Conservation (phyloP, 2,113 vertebrate genomes). For the Camelus bactrianus region DNA sequence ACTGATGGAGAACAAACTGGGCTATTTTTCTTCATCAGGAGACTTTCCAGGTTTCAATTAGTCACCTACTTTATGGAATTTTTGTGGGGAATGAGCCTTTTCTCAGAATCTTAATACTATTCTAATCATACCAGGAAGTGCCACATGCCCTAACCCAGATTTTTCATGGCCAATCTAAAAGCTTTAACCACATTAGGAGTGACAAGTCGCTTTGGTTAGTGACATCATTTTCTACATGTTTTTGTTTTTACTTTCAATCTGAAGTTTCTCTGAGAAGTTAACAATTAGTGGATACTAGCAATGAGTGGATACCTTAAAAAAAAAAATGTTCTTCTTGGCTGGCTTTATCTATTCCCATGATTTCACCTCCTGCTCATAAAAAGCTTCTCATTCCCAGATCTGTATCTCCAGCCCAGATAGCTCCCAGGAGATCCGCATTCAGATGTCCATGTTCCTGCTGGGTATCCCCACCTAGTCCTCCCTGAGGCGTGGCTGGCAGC, state of each 20-base stretch:
- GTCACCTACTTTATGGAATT: conserved; percentile 2
- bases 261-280: conserved; percentile 63
- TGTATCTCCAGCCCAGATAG: conserved; percentile 48
- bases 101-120: not conserved
- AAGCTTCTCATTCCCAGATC: conserved; percentile 56
- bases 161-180: not conserved
- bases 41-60: conserved; percentile 9
- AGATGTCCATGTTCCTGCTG: conserved; percentile 43
- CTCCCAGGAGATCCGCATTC: conserved; percentile 44
- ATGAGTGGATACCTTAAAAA: conserved; percentile 46
- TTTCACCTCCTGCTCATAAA: conserved; percentile 62
- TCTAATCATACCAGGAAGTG: not conserved
- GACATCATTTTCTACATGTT: conserved; percentile 19
- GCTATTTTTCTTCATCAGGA: conserved; percentile 26
- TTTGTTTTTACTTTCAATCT: conserved; percentile 59
- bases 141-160: not conserved
- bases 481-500: not conserved
- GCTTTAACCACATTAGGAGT: not conserved
- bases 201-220: not conserved
- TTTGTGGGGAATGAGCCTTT: not conserved
- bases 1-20: not conserved
- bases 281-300: conserved; percentile 46
- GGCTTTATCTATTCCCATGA: conserved; percentile 71
- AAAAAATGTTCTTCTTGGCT: conserved; percentile 17
- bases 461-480: conserved; percentile 52